Percentiles rank a stretch among this genome's conserved stretches.
Evolutionary conservation across 2,888 invertebrate genomes (phyloP).

Genomic region (Lycocerus yunnanus): DNA sequence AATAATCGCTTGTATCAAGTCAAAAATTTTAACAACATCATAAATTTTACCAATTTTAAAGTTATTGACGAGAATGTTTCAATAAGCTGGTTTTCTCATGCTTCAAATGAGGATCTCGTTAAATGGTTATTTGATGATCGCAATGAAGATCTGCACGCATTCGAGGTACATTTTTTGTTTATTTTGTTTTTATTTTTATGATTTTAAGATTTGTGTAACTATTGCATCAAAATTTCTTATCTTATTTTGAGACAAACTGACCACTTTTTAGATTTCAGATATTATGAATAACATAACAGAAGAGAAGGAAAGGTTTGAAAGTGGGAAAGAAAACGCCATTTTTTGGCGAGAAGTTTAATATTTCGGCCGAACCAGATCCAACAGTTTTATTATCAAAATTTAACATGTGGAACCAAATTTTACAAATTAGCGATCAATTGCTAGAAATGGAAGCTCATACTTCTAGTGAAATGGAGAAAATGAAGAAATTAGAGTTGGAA

Average conservation of each 20-base stretch:
- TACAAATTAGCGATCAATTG: neutral
- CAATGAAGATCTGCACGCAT: neutral
- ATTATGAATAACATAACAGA: neutral
- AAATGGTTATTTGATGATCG: conserved; percentile 39
- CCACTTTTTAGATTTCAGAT: neutral
- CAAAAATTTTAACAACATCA: too few relatives aligned
- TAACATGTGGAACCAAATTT: neutral
- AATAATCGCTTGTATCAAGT: too few relatives aligned
- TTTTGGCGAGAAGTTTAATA: neutral
- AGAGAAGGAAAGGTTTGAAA: neutral
- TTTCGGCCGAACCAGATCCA: neutral
- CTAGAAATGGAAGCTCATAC: neutral
- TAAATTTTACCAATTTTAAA: conserved; percentile 38
- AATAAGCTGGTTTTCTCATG: conserved; percentile 52
- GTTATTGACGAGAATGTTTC: conserved; percentile 38
- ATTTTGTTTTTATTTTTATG: too few relatives aligned
- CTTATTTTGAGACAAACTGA: too few relatives aligned
- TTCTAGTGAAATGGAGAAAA: neutral
- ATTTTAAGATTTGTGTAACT: too few relatives aligned
- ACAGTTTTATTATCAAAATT: neutral
- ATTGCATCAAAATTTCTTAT: too few relatives aligned
- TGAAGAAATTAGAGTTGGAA: neutral
- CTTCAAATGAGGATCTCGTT: conserved; percentile 30
- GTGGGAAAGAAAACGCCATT: neutral
- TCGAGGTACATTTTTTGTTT: too few relatives aligned